phyloP scores from a whole-genome alignment of 2,888 invertebrate species.

The Kuschelorhynchus macadamiae region DNA sequence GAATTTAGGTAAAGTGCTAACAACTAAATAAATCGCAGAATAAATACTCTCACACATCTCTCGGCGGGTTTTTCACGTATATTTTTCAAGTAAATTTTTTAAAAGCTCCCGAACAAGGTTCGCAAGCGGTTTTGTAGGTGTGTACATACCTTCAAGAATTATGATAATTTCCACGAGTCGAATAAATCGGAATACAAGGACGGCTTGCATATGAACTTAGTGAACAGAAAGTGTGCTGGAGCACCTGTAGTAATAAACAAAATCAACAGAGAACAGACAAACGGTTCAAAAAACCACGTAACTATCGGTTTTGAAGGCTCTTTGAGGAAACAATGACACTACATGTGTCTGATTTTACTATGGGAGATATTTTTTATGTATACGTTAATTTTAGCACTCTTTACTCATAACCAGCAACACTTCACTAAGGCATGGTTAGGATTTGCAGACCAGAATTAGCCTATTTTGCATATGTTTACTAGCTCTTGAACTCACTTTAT shows the following conservation, averaged over 20 bases:
- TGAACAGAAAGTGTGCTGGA: constrained; percentile 29
- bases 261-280: constrained; percentile 21
- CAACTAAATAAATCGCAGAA: not conserved
- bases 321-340: too few relatives aligned
- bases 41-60: too few relatives aligned
- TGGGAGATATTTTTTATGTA: too few relatives aligned
- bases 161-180: constrained; percentile 35
- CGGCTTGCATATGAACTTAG: constrained; percentile 24
- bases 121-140: constrained; percentile 29
- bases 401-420: too few relatives aligned
- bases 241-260: constrained; percentile 29
- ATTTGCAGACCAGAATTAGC: too few relatives aligned
- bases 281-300: too few relatives aligned
- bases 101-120: constrained; percentile 5
- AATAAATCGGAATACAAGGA: constrained; percentile 38
- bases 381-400: too few relatives aligned
- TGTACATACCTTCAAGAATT: constrained; percentile 32
- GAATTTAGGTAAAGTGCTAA: not conserved
- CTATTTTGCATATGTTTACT: too few relatives aligned
- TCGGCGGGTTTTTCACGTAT: not conserved
- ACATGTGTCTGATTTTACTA: too few relatives aligned
- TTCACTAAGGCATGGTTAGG: too few relatives aligned
- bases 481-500: too few relatives aligned
- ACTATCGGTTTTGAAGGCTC: too few relatives aligned
- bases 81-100: not conserved